These are phyloP conservation scores for Petaurus breviceps DNA, from an alignment of 2,113 vertebrate species.

Conservation along the genomic window DNA sequence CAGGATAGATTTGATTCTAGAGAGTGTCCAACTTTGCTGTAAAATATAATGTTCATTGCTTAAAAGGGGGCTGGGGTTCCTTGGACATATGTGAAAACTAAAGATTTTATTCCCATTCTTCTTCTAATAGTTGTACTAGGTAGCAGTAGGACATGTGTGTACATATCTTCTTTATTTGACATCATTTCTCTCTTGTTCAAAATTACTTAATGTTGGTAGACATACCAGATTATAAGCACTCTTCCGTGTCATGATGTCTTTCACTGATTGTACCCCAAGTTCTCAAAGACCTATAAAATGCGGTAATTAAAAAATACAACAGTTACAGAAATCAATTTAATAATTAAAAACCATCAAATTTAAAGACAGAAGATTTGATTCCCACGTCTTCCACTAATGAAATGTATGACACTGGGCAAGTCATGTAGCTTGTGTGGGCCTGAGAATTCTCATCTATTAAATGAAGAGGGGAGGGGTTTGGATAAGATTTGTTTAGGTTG, in stretches of 20 bases:
- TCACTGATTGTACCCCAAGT: background rate
- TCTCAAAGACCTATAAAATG: slow-evolving; percentile 21
- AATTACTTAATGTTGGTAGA: slow-evolving; percentile 25
- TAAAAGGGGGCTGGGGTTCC: background rate
- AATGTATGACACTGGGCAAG: background rate
- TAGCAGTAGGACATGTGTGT: rapidly evolving
- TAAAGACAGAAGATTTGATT: background rate
- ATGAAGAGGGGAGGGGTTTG: background rate
- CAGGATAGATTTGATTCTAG: slow-evolving; percentile 52
- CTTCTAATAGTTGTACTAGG: background rate
- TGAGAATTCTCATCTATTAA: background rate
- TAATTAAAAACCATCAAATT: background rate
- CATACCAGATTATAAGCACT: background rate
- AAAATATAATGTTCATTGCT: background rate
- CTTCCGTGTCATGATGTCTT: background rate
- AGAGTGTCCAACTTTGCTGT: slow-evolving; percentile 30
- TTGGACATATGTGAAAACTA: background rate
- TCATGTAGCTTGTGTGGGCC: background rate
- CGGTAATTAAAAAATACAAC: background rate
- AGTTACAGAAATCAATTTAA: background rate
- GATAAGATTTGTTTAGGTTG: background rate
- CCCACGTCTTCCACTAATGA: background rate
- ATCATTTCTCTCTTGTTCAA: background rate
- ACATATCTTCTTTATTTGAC: background rate
- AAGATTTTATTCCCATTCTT: background rate